These are phyloP conservation scores for Heliconius aoede DNA, from an alignment of 2,888 invertebrate genomes.

Conservation along the genomic window DNA sequence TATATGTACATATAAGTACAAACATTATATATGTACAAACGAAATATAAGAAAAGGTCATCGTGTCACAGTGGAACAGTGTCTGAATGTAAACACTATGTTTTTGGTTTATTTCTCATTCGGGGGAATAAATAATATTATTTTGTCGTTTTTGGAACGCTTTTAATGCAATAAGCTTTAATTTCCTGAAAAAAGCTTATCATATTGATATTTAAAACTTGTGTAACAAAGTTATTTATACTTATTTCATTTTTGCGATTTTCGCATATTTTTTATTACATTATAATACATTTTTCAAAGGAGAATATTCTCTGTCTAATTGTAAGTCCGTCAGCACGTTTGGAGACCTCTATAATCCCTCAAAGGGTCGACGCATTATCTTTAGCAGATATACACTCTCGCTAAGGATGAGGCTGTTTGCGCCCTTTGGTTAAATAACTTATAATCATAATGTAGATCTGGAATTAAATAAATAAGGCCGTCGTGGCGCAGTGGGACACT, in stretches of 20 bases:
- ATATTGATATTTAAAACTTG: too few relatives aligned
- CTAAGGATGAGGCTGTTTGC: conserved; percentile 17
- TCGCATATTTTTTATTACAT: neutral
- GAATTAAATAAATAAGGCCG: too few relatives aligned
- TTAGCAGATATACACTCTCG: conserved; percentile 25
- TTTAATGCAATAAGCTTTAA: too few relatives aligned
- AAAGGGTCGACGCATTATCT: conserved; percentile 27
- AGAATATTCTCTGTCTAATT: conserved; percentile 9
- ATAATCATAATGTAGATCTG: neutral
- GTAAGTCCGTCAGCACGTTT: conserved; percentile 6
- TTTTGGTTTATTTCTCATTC: too few relatives aligned
- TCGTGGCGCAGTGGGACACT: too few relatives aligned
- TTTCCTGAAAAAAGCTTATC: too few relatives aligned
- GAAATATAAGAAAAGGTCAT: neutral
- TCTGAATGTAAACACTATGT: too few relatives aligned
- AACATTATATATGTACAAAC: neutral
- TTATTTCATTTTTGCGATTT: too few relatives aligned
- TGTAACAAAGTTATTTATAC: too few relatives aligned
- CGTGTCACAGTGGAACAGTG: neutral
- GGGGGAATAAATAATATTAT: too few relatives aligned
- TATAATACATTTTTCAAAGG: neutral
- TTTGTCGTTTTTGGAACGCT: too few relatives aligned
- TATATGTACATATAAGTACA: neutral
- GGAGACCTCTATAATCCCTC: conserved; percentile 28
- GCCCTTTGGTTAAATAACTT: conserved; percentile 17